phyloP scores from a whole-genome alignment of 1,140 invertebrate genomes.

The Drosophila paulistorum region DNA sequence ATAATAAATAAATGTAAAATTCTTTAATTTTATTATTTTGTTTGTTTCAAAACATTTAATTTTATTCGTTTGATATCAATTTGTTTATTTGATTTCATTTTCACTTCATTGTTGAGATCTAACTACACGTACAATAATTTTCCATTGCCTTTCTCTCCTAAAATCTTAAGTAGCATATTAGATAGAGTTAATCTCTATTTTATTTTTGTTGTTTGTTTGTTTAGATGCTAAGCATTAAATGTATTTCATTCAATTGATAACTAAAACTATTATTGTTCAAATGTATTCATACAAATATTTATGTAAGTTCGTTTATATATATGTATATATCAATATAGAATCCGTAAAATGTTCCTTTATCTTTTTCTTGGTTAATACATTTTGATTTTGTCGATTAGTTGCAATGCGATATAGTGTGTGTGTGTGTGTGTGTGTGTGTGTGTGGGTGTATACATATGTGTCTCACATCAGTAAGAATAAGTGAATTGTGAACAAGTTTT shows the following conservation, averaged over 20 bases:
- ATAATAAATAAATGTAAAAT: background rate
- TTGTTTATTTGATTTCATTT: slow-evolving; percentile 28
- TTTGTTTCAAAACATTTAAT: slow-evolving; percentile 37
- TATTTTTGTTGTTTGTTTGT: background rate
- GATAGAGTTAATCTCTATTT: slow-evolving; percentile 15
- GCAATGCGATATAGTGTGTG: slow-evolving; percentile 29
- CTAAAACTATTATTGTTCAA: slow-evolving; percentile 78
- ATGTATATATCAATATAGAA: slow-evolving; percentile 28
- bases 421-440: background rate
- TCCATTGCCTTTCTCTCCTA: slow-evolving; percentile 60
- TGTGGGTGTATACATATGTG: background rate
- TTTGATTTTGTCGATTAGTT: slow-evolving; percentile 42
- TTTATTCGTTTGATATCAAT: slow-evolving; percentile 33
- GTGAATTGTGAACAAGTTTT: slow-evolving; percentile 19
- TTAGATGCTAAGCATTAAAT: slow-evolving; percentile 50
- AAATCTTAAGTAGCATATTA: slow-evolving; percentile 60
- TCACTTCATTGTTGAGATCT: slow-evolving; percentile 50
- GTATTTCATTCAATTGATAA: slow-evolving; percentile 41
- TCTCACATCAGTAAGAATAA: background rate
- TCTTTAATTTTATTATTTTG: background rate
- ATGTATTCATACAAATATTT: slow-evolving; percentile 49
- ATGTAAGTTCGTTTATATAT: slow-evolving; percentile 41
- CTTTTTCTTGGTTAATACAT: slow-evolving; percentile 52
- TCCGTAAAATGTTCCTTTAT: slow-evolving; percentile 54
- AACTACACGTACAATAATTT: slow-evolving; percentile 52